Evolutionary conservation across 2,888 invertebrate genomes (phyloP).

Genomic region (Aleiodes leptofemur): DNA sequence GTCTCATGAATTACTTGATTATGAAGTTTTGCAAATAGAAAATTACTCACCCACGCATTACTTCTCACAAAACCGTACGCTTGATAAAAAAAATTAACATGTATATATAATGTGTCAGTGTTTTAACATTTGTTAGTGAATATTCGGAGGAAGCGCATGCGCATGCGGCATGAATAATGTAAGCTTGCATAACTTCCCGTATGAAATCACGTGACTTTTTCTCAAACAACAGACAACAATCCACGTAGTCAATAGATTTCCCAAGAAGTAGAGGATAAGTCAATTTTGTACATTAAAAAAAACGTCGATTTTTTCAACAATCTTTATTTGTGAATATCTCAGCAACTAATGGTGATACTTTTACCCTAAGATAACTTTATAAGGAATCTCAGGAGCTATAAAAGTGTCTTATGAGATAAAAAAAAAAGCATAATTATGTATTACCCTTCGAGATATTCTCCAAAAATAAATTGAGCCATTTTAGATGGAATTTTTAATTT

Average conservation of each 20-base stretch:
- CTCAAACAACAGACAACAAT: not conserved
- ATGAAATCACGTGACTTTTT: slow-evolving; percentile 30
- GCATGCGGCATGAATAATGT: slow-evolving; percentile 63
- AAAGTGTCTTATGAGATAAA: no score
- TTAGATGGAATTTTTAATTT: no score
- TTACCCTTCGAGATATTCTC: no score
- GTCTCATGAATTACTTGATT: slow-evolving; percentile 44
- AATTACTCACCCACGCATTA: slow-evolving; percentile 23
- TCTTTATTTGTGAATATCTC: no score
- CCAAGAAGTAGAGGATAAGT: not conserved
- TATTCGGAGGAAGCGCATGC: slow-evolving; percentile 60
- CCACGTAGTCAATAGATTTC: slow-evolving; percentile 6
- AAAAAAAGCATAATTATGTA: no score
- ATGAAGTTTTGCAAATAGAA: slow-evolving; percentile 25
- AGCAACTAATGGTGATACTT: no score
- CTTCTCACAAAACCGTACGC: slow-evolving; percentile 11
- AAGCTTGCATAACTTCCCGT: slow-evolving; percentile 62
- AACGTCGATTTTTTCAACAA: no score
- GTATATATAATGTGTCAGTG: slow-evolving; percentile 4
- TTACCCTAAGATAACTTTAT: no score
- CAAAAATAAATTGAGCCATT: no score
- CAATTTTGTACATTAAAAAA: not conserved
- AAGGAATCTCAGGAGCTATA: no score
- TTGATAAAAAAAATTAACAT: slow-evolving; percentile 10
- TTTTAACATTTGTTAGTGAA: slow-evolving; percentile 31